Evolutionary conservation across 64 coral and sea anemone genomes (phyloP).

Genomic region (Cladopsammia gracilis): DNA sequence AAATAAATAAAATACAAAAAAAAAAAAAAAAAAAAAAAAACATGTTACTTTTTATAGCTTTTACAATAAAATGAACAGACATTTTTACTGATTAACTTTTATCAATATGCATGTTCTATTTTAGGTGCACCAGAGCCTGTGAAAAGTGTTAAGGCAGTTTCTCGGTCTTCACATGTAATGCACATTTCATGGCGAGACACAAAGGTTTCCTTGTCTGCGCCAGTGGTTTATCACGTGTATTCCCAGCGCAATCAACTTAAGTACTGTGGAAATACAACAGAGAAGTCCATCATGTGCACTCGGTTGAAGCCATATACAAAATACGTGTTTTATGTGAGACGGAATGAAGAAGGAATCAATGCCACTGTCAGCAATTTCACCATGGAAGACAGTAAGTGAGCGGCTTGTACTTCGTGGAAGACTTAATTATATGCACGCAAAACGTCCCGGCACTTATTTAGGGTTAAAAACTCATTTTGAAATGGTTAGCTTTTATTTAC

Average conservation of each 20-base stretch:
- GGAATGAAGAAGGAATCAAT: slow-evolving; percentile 49
- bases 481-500: no score
- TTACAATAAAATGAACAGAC: no score
- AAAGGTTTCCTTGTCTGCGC: not conserved
- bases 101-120: not conserved
- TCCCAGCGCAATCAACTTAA: slow-evolving; percentile 1
- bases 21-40: no score
- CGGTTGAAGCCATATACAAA: slow-evolving; percentile 40
- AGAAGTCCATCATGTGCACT: slow-evolving; percentile 36
- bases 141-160: slow-evolving; percentile 10
- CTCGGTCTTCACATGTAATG: slow-evolving; percentile 29
- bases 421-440: no score
- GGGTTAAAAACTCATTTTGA: no score
- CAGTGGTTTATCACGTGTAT: slow-evolving; percentile 57
- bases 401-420: no score
- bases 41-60: no score
- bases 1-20: no score
- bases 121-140: slow-evolving; percentile 16
- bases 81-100: no score
- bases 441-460: no score
- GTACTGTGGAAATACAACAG: slow-evolving; percentile 77
- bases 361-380: slow-evolving; percentile 39
- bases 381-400: slow-evolving; percentile 65
- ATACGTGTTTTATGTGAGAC: slow-evolving; percentile 41
- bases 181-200: slow-evolving; percentile 38